Base-by-base conservation (phyloP, 2,797 vertebrate species). In the Kryptolebias ocellatus region DNA sequence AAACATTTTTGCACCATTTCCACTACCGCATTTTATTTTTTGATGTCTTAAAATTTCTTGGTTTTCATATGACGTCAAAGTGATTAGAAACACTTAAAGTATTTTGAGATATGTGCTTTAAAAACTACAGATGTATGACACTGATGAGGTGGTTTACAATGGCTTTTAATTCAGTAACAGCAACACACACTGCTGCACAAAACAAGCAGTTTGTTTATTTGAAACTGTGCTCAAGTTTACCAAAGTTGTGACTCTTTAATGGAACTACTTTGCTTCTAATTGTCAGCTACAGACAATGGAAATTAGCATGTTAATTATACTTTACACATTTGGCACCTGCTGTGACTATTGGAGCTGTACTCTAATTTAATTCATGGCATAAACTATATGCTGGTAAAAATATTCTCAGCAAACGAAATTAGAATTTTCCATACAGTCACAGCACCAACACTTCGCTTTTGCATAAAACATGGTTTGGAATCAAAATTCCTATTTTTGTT, bases 271-370 rank as follows among this genome's bases (percentile, higher is more conserved):
- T 69, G 15, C 64, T 70, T 57, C 42, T 71, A 78, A 52, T 51
- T 68, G 58, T 65, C 51, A 52, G 15, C 44, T 60, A 44, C 45
- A 72, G 57, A 34, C 65, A 74, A 70, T 18, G 20, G 2, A 73
- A 72, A 75, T 78, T 46, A 60, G 49, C 72, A 74, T 73, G 65
- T 50, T 82, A 72, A 78, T 74, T 83, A 77, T 78, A 65, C 60
- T 57, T 71, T 60, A 67, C 24, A 68, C 34, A 69, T 75, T 70
- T 68, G 60, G 42, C 53, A 46, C 67, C 52, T 14, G 20, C 69
- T 61, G 18, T 42, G 52, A 65, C 78, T 75, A 76, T 70, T 66
- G 34, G 2, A 67, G 61, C 9, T 77, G 52, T 69, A 65, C 71
- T 54, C 24, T 59, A 53, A 75, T 78, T 77, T 12, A 70, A 3